Conservation (phyloP, 2,888 invertebrate species). For the Cataglyphis altisquamis region DNA sequence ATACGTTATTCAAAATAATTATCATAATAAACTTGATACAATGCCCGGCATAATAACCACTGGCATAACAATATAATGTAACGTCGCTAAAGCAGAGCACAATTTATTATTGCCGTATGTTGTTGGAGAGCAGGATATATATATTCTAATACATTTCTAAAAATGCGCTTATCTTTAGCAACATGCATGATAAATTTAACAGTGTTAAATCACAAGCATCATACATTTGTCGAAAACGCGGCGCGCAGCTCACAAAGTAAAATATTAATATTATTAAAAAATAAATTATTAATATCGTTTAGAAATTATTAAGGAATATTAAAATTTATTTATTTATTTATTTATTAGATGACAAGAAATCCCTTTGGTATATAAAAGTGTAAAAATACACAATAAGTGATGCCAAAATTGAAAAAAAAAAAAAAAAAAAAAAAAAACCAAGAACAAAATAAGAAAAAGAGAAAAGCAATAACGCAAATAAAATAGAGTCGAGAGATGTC, state of each 20-base stretch:
- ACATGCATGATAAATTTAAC: conserved; percentile 6
- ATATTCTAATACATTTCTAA: background rate
- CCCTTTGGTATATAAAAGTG: too few species aligned
- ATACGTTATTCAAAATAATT: conserved; percentile 39
- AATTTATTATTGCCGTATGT: conserved; percentile 9
- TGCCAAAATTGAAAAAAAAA: too few species aligned
- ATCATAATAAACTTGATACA: conserved; percentile 22
- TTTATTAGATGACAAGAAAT: too few species aligned
- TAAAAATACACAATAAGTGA: too few species aligned
- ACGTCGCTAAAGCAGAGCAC: background rate
- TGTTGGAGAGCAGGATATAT: background rate
- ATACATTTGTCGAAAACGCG: background rate
- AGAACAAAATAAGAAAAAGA: background rate
- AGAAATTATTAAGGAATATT: background rate
- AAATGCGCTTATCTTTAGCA: conserved; percentile 17
- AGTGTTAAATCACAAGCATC: conserved; percentile 17
- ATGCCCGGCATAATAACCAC: background rate
- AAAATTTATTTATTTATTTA: too few species aligned
- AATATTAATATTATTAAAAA: background rate
- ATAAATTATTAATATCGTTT: background rate
- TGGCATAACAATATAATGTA: background rate
- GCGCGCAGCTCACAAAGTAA: background rate
- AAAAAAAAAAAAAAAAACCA: too few species aligned
- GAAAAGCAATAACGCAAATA: background rate
- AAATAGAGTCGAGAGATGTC: background rate